Percentiles rank a stretch among this genome's conserved stretches.
Conservation (phyloP, 2,113 vertebrate genomes). For the Trematocara nigrifrons region DNA sequence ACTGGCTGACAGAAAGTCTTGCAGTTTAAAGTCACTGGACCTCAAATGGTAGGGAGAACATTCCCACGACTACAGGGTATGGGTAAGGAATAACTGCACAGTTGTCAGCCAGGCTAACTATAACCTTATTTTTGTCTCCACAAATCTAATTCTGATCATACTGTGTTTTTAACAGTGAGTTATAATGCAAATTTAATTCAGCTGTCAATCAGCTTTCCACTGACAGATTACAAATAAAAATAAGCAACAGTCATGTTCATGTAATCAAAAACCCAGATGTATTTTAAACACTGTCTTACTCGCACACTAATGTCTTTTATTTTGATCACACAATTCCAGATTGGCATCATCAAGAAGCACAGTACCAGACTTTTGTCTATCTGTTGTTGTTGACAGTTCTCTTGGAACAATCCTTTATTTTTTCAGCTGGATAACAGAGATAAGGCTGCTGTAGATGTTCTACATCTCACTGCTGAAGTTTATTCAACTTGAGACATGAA, state of each 20-base stretch:
- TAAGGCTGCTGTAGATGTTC: not conserved
- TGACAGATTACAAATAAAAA: not conserved
- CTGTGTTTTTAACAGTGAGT: not conserved
- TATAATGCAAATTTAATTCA: not conserved
- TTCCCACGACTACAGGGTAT: not conserved
- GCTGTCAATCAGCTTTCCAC: not conserved
- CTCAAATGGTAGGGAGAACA: not conserved
- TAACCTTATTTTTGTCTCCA: not conserved
- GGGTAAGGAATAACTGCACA: not conserved
- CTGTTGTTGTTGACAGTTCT: not conserved
- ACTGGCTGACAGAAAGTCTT: not conserved
- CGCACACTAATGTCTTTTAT: not conserved
- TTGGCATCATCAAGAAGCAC: not conserved
- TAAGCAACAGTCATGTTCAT: not conserved
- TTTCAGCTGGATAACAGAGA: not conserved
- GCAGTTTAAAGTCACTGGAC: not conserved
- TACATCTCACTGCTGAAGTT: not conserved
- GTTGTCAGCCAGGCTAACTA: not conserved
- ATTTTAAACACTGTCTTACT: not conserved
- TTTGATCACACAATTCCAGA: not conserved
- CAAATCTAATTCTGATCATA: not conserved
- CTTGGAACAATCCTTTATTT: not conserved
- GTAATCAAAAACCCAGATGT: not conserved
- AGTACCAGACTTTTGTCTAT: not conserved
- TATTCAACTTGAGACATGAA: not conserved